phyloP scores from a whole-genome alignment of 2,113 vertebrate species.

The Asarcornis scutulata region DNA sequence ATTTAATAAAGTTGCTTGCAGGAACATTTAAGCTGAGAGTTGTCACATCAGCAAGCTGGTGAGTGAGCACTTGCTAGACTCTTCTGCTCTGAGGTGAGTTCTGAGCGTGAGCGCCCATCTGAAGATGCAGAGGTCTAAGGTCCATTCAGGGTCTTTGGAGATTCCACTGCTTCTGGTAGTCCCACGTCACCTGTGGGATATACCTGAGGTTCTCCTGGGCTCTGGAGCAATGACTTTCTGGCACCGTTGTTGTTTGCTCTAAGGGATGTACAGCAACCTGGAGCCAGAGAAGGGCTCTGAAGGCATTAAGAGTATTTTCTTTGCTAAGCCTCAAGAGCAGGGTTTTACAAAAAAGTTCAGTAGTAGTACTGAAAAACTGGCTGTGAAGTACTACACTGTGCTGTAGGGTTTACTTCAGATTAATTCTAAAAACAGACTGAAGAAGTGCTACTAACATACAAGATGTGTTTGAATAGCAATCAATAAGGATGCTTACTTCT shows the following conservation, averaged over 20 bases:
- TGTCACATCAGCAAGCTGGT: background rate
- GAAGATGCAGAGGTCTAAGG: background rate
- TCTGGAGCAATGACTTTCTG: background rate
- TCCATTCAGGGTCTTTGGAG: fast-evolving
- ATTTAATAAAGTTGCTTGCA: background rate
- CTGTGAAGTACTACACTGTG: background rate
- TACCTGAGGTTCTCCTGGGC: background rate
- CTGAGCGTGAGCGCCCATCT: background rate
- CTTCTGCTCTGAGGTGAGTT: background rate
- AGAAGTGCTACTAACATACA: background rate
- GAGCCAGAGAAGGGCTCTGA: background rate
- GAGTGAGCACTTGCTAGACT: background rate
- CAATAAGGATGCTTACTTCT: background rate
- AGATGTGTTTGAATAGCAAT: background rate
- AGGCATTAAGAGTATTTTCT: background rate
- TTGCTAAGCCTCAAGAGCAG: background rate
- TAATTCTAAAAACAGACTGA: background rate
- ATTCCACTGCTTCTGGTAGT: background rate
- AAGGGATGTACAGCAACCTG: background rate
- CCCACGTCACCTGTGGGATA: background rate
- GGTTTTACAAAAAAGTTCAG: background rate
- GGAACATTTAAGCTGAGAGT: background rate
- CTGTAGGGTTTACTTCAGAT: background rate
- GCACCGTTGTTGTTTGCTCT: background rate
- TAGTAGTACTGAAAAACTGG: background rate